These are phyloP conservation scores for Hylaea fasciaria DNA, from an alignment of 2,888 invertebrate species.

Conservation along the genomic window DNA sequence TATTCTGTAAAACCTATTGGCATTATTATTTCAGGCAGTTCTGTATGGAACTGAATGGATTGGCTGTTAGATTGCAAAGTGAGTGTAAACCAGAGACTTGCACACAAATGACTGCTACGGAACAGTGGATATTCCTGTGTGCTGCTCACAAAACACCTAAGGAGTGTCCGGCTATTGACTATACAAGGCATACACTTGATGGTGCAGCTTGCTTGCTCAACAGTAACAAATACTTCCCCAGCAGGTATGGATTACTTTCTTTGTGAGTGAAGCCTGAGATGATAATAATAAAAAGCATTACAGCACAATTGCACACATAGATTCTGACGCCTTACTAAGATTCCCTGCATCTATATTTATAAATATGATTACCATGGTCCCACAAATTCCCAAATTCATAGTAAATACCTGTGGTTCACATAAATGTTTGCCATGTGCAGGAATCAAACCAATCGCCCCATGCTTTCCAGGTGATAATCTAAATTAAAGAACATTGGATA, in stretches of 20 bases:
- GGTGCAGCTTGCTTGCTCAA: conserved; percentile 99
- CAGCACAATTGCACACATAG: too few relatives aligned
- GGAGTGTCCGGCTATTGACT: conserved; percentile 99
- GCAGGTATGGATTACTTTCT: too few relatives aligned
- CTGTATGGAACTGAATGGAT: conserved; percentile 99
- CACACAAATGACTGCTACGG: conserved; percentile 99
- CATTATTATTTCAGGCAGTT: conserved; percentile 90
- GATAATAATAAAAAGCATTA: neutral
- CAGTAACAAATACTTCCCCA: conserved; percentile 99
- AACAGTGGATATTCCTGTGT: conserved; percentile 99
- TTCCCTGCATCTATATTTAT: too few relatives aligned
- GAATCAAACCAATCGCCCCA: too few relatives aligned
- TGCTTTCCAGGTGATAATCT: too few relatives aligned
- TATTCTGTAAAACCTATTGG: neutral
- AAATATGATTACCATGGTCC: too few relatives aligned
- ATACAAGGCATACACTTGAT: conserved; percentile 99
- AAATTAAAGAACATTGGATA: too few relatives aligned
- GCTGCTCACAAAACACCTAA: conserved; percentile 99
- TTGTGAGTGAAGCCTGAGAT: too few relatives aligned
- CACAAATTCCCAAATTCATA: too few relatives aligned
- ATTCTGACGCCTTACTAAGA: too few relatives aligned
- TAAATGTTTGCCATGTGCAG: too few relatives aligned
- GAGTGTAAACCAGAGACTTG: conserved; percentile 99
- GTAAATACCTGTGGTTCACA: too few relatives aligned
- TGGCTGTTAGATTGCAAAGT: conserved; percentile 97